phyloP scores from a whole-genome alignment of 2,888 invertebrate genomes.

The Sphaerophoria rueppellii region DNA sequence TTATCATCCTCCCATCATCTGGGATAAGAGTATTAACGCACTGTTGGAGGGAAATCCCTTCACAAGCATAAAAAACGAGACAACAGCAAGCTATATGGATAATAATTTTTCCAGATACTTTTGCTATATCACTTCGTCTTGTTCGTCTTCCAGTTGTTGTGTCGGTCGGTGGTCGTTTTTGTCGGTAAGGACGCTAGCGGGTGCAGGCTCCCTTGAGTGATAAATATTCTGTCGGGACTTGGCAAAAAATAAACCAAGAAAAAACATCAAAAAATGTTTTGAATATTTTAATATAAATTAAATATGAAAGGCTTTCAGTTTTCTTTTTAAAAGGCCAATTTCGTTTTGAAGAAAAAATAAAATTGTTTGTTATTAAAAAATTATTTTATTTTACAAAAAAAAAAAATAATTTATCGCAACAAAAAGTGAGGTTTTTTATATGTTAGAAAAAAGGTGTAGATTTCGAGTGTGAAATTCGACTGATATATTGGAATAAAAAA shows the following conservation, averaged over 20 bases:
- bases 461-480: slow-evolving; percentile 21
- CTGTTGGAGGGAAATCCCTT: slow-evolving; percentile 5
- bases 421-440: neutral
- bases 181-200: neutral
- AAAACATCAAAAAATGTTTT: slow-evolving; percentile 48
- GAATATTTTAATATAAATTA: slow-evolving; percentile 35
- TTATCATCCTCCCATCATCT: neutral
- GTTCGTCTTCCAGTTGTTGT: slow-evolving; percentile 29
- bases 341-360: neutral
- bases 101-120: slow-evolving; percentile 55
- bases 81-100: slow-evolving; percentile 57
- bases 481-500: slow-evolving; percentile 12
- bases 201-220: slow-evolving; percentile 7
- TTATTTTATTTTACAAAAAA: neutral
- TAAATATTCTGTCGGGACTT: slow-evolving; percentile 21
- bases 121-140: slow-evolving; percentile 11
- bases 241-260: slow-evolving; percentile 6
- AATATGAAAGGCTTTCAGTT: slow-evolving; percentile 16
- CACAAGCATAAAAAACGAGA: neutral
- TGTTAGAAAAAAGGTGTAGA: neutral
- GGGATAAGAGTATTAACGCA: slow-evolving; percentile 2
- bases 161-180: neutral
- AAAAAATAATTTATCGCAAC: neutral
- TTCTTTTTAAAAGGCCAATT: slow-evolving; percentile 8
- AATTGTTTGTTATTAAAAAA: neutral